Percentiles rank a stretch among this genome's conserved stretches.
These are phyloP conservation scores for Glaucidium brasilianum DNA, from an alignment of 2,113 vertebrate species.

Conservation along the genomic window DNA sequence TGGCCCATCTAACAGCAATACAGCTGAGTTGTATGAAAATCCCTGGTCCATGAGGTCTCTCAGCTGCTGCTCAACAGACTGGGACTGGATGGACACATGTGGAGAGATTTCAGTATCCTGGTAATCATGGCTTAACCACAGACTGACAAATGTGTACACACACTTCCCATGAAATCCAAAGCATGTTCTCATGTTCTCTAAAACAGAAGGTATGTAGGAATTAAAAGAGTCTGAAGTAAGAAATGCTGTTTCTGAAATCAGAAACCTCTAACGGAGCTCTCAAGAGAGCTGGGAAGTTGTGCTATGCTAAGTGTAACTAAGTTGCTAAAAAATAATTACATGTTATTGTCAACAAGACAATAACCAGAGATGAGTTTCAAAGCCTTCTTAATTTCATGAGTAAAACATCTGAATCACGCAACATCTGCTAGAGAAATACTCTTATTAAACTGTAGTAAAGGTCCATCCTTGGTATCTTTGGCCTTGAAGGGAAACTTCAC, in stretches of 20 bases:
- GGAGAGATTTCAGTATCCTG: background rate
- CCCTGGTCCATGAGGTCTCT: background rate
- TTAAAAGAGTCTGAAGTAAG: background rate
- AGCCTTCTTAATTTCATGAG: background rate
- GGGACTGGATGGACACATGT: background rate
- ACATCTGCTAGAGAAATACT: slow-evolving; percentile 11
- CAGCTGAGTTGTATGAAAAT: background rate
- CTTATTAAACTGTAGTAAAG: background rate
- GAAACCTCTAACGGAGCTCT: background rate
- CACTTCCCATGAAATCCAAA: background rate
- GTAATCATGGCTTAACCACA: background rate
- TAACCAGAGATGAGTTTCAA: background rate
- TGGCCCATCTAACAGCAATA: background rate
- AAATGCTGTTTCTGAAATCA: background rate
- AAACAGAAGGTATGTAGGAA: background rate
- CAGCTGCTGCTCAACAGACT: background rate
- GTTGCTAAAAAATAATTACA: background rate
- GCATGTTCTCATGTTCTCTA: background rate
- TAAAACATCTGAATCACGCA: background rate
- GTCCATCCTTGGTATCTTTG: background rate
- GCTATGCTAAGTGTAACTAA: background rate
- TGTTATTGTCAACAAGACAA: background rate
- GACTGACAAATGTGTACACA: background rate
- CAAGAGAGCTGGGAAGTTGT: background rate
- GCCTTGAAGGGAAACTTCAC: background rate